Evolutionary conservation across 2,113 vertebrate species (phyloP).

Genomic region (Tupaia tana): DNA sequence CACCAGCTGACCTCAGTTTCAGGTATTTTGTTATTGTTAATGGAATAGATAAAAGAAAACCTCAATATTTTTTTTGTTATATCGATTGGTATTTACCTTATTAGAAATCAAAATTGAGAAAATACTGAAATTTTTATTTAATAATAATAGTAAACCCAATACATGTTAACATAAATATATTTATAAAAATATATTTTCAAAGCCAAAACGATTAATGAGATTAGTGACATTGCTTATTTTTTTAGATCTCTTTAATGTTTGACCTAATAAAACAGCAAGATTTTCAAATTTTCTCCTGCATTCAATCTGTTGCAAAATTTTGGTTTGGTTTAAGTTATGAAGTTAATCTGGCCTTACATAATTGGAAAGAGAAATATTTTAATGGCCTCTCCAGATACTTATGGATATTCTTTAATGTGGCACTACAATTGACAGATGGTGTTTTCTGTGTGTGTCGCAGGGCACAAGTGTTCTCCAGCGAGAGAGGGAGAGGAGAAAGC

Average conservation of each 20-base stretch:
- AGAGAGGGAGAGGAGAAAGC: no score
- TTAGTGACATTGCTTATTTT: background rate
- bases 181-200: background rate
- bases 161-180: background rate
- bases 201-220: background rate
- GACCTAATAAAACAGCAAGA: background rate
- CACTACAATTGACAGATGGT: background rate
- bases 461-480: no score
- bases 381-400: background rate
- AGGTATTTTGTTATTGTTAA: no score
- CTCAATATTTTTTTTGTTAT: background rate
- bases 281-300: background rate
- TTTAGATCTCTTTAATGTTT: background rate
- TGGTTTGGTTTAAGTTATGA: background rate
- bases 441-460: background rate
- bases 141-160: background rate
- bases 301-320: background rate
- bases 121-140: background rate
- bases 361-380: background rate
- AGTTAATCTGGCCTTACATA: background rate
- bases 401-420: background rate
- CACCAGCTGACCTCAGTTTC: no score
- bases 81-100: background rate
- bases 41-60: no score
- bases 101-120: background rate